phyloP scores from a whole-genome alignment of 2,888 invertebrate genomes.

The Volucella inanis region DNA sequence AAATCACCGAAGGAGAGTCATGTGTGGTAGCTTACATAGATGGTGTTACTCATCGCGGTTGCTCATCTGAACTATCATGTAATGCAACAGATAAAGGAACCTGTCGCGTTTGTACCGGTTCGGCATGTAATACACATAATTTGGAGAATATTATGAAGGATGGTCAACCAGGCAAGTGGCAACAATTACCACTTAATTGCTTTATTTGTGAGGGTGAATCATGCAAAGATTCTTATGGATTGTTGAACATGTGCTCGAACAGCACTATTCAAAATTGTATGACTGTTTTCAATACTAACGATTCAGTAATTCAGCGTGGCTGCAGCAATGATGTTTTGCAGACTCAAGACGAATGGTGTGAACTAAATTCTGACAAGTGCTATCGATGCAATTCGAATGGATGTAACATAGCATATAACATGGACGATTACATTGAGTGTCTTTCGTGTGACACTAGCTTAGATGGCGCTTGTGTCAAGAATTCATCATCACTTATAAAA shows the following conservation, averaged over 20 bases:
- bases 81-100: constrained; percentile 74
- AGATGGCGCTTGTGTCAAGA: constrained; percentile 76
- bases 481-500: constrained; percentile 62
- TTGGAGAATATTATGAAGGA: constrained; percentile 76
- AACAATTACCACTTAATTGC: constrained; percentile 79
- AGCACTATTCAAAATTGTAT: constrained; percentile 78
- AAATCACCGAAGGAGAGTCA: constrained; percentile 77
- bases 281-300: constrained; percentile 78
- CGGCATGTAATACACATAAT: constrained; percentile 79
- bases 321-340: constrained; percentile 77
- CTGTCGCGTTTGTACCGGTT: constrained; percentile 77
- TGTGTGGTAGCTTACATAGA: constrained; percentile 78
- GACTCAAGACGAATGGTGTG: constrained; percentile 76
- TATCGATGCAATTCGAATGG: constrained; percentile 80
- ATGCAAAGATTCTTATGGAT: constrained; percentile 64
- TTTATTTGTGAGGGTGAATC: constrained; percentile 76
- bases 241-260: constrained; percentile 75
- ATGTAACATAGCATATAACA: constrained; percentile 78
- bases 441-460: constrained; percentile 77
- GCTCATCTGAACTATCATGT: constrained; percentile 78
- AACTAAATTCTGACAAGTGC: constrained; percentile 76
- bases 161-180: constrained; percentile 80
- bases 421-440: constrained; percentile 78
- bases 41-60: constrained; percentile 79
- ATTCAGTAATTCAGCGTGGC: constrained; percentile 78